Evolutionary conservation across 2,888 invertebrate species (phyloP).

Genomic region (Zaprionus bogoriensis): DNA sequence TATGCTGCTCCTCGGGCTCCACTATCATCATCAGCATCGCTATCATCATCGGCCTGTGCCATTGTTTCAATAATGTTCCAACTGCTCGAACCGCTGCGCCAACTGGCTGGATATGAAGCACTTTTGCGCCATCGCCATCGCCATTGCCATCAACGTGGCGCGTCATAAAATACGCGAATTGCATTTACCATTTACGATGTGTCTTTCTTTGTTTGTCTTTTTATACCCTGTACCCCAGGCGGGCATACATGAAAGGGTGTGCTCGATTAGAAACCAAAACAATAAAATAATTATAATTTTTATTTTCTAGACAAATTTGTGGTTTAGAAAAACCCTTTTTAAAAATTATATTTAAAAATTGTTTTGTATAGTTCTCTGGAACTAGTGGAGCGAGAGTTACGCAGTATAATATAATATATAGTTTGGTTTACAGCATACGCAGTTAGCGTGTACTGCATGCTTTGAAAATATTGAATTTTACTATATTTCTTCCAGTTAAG

Average conservation of each 20-base stretch:
- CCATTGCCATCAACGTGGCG: constrained; percentile 72
- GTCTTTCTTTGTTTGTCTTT: constrained; percentile 55
- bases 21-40: constrained; percentile 43
- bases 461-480: too few relatives aligned
- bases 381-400: not conserved
- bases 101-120: constrained; percentile 52
- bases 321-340: too few relatives aligned
- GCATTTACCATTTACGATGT: constrained; percentile 79
- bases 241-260: not conserved
- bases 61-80: constrained; percentile 46
- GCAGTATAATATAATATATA: not conserved
- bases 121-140: constrained; percentile 52
- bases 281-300: not conserved
- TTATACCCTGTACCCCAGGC: constrained; percentile 2
- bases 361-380: not conserved
- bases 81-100: constrained; percentile 1
- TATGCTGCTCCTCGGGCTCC: constrained; percentile 26
- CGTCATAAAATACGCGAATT: constrained; percentile 80
- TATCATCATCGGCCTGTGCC: constrained; percentile 32
- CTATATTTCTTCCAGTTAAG: too few relatives aligned
- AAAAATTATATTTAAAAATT: too few relatives aligned
- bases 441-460: not conserved
- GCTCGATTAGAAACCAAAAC: not conserved
- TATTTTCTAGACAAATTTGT: not conserved
- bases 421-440: not conserved